Evolutionary conservation across 2,888 invertebrate species (phyloP), one percentile per base, ranked within the genome.

Genomic region (Anarsia innoxiella): DNA sequence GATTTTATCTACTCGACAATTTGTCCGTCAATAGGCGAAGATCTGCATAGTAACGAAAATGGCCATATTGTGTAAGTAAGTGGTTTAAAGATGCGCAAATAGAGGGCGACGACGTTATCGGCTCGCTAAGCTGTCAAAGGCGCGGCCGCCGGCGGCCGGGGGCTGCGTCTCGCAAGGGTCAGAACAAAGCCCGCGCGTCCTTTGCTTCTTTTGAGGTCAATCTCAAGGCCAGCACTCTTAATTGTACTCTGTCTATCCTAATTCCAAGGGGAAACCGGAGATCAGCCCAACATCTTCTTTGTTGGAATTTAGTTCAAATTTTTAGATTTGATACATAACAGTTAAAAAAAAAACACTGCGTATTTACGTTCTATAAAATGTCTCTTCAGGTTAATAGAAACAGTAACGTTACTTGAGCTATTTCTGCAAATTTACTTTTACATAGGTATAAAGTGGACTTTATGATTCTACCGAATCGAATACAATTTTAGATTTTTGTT

Each of bases 211-310:
- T 66, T 65, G 65, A 56, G 69, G 69, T 66, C 61, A 72, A 57
- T 63, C 53, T 54, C 77, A 78, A 79, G 77, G 77, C 49, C 61
- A 57, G 35, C 16, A 46, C 48, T 52, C 55, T 48, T 53, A 55
- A 28, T 29, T 36, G 34, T 35, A 26, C 26, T 23, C 35, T 12
- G 25, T 26, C 37, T 36, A 32, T 36, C 36, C 31, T 32, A 29
- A 19, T 15, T 32, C 28, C 23, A 37, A 31, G 26, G 37, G 41
- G 41, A 37, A 36, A 36, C 31, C 31, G 13, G 30, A 19, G 31
- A 39, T 23, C 23, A 23, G 28, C 15, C 10, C 25, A n/a, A 8
- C 13, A 9, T 9, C 30, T 30, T 30, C 15, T 13, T 30, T 10
- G n/a, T n/a, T n/a, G n/a, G n/a, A n/a, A n/a, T n/a, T 9, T 25